phyloP scores from a whole-genome alignment of 1,140 invertebrate species.

The Saxidomus purpurata region DNA sequence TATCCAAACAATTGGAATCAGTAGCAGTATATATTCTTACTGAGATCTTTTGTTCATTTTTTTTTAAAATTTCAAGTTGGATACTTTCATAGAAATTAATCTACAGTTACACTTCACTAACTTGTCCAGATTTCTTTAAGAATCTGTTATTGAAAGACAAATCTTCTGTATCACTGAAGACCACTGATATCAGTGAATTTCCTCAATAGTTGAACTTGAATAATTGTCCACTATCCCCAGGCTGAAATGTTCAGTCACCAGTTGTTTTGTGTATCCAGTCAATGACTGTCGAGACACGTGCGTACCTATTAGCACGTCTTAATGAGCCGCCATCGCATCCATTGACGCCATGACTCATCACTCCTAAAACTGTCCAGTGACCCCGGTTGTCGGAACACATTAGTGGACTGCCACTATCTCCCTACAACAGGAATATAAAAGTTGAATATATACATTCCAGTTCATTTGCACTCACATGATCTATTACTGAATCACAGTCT shows the following conservation, averaged over 20 bases:
- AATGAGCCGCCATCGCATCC: conserved; percentile 54
- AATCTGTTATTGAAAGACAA: neutral
- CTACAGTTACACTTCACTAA: too few relatives aligned
- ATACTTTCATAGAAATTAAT: too few relatives aligned
- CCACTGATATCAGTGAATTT: neutral
- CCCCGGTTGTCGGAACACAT: conserved; percentile 90
- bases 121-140: neutral
- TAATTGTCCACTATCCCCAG: neutral
- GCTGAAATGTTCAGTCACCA: neutral
- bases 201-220: neutral
- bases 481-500: too few relatives aligned
- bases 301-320: conserved; percentile 25
- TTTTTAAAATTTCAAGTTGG: too few relatives aligned
- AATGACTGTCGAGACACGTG: conserved; percentile 28
- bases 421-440: too few relatives aligned
- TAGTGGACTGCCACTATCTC: conserved; percentile 93
- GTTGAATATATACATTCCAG: conserved; percentile 56
- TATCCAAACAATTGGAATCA: too few relatives aligned
- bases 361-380: conserved; percentile 87
- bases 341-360: conserved; percentile 71
- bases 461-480: too few relatives aligned
- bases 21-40: too few relatives aligned
- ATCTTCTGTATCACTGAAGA: neutral
- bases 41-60: too few relatives aligned
- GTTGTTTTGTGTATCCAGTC: conserved; percentile 50